A percentile compares a stretch with the other conserved stretches of the same genome.
phyloP scores from a whole-genome alignment of 2,113 vertebrate genomes.

The Sylvilagus bachmani region DNA sequence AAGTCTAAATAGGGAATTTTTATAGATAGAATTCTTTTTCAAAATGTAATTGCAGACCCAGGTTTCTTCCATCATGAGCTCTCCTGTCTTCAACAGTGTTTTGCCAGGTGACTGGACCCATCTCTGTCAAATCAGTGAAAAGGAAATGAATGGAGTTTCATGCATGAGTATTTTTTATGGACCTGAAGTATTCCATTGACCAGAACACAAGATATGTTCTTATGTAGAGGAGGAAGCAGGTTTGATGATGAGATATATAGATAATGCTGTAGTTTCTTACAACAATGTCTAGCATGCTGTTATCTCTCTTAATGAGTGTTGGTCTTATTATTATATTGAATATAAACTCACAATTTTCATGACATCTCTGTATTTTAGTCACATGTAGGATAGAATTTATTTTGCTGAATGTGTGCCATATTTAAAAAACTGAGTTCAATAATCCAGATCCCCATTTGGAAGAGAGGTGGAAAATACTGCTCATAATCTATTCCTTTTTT shows the following conservation, averaged over 20 bases:
- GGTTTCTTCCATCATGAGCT: neutral
- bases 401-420: neutral
- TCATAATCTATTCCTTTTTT: neutral
- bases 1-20: neutral
- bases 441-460: neutral
- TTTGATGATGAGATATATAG: neutral
- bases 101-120: neutral
- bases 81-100: neutral
- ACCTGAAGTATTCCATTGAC: neutral
- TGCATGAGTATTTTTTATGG: neutral
- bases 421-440: neutral
- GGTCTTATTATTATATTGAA: neutral
- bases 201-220: neutral
- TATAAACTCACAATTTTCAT: neutral
- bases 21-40: neutral
- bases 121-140: neutral
- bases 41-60: neutral
- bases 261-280: neutral
- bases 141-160: neutral
- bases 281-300: accelerated
- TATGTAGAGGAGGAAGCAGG: neutral
- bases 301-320: neutral
- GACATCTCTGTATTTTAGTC: neutral
- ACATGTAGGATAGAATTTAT: neutral
- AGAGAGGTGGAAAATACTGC: neutral